These are phyloP conservation scores for Nipponia nippon DNA, from an alignment of 2,113 vertebrate species.

Conservation along the genomic window DNA sequence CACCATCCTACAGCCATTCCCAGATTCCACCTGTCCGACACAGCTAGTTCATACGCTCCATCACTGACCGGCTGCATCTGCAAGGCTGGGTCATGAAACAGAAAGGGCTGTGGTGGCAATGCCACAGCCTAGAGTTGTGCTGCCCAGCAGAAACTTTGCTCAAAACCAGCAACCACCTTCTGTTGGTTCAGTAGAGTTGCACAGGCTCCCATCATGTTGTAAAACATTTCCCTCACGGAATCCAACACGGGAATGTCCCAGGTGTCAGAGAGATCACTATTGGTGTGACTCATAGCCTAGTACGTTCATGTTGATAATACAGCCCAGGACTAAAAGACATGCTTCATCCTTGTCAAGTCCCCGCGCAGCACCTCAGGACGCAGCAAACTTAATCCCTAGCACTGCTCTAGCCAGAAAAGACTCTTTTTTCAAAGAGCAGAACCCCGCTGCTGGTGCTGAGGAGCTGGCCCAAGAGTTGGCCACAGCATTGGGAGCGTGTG, in stretches of 20 bases:
- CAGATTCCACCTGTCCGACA: background rate
- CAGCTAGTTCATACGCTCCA: background rate
- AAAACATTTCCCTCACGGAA: background rate
- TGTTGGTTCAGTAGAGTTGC: background rate
- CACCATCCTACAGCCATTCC: background rate
- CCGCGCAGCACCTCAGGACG: background rate
- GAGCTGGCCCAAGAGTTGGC: background rate
- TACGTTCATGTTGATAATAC: background rate
- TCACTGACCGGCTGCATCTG: background rate
- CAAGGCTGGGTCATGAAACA: background rate
- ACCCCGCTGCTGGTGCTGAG: background rate
- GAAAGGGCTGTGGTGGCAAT: background rate
- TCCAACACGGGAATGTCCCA: background rate
- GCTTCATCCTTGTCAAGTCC: background rate
- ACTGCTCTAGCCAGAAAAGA: background rate
- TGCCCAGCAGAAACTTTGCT: background rate
- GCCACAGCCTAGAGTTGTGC: background rate
- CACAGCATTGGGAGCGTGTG: background rate
- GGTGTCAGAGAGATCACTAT: background rate
- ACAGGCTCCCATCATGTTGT: background rate
- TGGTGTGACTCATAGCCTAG: background rate
- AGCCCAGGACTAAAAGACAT: background rate
- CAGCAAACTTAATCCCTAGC: background rate
- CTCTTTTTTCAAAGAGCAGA: background rate
- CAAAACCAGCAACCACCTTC: background rate